Evolutionary conservation across 2,113 vertebrate species (phyloP), one percentile per base, ranked within the genome.

Genomic region (Garra rufa): DNA sequence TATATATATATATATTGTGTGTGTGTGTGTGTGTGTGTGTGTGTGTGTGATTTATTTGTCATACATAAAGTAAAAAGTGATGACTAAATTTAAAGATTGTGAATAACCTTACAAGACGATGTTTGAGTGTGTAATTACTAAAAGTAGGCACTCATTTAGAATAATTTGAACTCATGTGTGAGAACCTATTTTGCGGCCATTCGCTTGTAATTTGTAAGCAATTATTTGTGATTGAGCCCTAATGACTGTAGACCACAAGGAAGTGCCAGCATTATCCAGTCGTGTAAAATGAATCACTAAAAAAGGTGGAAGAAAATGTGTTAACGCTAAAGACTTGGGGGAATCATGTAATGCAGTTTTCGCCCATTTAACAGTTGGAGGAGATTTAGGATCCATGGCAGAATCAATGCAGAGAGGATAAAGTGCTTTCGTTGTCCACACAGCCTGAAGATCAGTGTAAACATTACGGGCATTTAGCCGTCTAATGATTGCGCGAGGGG

Each of bases 391-490:
- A 55, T 76, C 71, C 63, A 78, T 74, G 81, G 67, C 17, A 70
- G 74, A 76, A 83, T 89, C 85, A 83, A 82, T 88, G 77, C 44
- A 21, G 34, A 75, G 43, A 70, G 84, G 75, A 90, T 88, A 67
- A 76, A 84, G 77, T 87, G 75, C 85, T 84, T 74, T 81, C 67
- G n/a, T 78, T 82, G 50, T 81, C 61, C 59, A 61, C 55, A 75
- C 50, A 9, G 81, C 74, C 81, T 61, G 73, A 83, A 79, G 83
- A 87, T 87, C 86, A 86, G 76, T 85, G 69, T 77, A 83, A 88
- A 83, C 88, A 88, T 87, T 87, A 88, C 61, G 30, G 78, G 63
- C 83, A 78, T 88, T 89, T 88, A 88, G 85, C 76, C 7, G 41
- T 76, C 65, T 84, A 88, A 89, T 85, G 88, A 88, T 81, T 74